Evolutionary conservation across 1,140 invertebrate species (phyloP).

Genomic region (Monochamus saltuarius): DNA sequence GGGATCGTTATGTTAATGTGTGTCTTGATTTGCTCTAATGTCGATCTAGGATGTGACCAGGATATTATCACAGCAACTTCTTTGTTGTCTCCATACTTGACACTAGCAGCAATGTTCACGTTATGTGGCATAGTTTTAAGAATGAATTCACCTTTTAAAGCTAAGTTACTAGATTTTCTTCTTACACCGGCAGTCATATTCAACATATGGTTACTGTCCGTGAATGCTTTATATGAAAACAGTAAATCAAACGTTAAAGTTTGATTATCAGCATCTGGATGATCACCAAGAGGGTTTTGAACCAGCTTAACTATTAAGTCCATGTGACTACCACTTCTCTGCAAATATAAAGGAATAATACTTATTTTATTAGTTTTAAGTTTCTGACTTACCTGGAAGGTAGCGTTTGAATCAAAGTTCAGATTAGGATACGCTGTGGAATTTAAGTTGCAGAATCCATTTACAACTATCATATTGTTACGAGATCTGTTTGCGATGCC

Average conservation of each 20-base stretch:
- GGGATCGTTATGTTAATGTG: conserved; percentile 64
- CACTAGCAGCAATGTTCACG: conserved; percentile 48
- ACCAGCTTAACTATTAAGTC: conserved; percentile 55
- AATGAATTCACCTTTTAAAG: conserved; percentile 52
- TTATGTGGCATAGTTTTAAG: conserved; percentile 51
- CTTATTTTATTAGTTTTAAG: not conserved
- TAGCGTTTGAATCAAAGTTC: conserved; percentile 68
- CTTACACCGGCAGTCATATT: conserved; percentile 48
- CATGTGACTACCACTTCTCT: conserved; percentile 58
- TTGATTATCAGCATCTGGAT: conserved; percentile 54
- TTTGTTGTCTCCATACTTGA: conserved; percentile 56
- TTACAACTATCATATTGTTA: conserved; percentile 56
- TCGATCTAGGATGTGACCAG: conserved; percentile 56
- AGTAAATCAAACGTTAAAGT: conserved; percentile 59
- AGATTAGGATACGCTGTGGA: conserved; percentile 75
- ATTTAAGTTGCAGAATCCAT: conserved; percentile 65
- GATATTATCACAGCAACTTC: conserved; percentile 59
- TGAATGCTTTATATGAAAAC: conserved; percentile 54
- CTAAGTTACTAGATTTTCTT: conserved; percentile 50
- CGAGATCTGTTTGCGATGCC: conserved; percentile 65
- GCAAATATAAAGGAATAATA: not conserved
- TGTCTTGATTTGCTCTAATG: conserved; percentile 59
- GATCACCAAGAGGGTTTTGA: conserved; percentile 34
- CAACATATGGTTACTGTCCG: conserved; percentile 47
- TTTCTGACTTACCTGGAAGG: conserved; percentile 58